A percentile compares a stretch with the other conserved stretches of the same genome.
These are phyloP conservation scores for Megaceryle alcyon DNA, from an alignment of 2,797 vertebrate species.

Conservation along the genomic window DNA sequence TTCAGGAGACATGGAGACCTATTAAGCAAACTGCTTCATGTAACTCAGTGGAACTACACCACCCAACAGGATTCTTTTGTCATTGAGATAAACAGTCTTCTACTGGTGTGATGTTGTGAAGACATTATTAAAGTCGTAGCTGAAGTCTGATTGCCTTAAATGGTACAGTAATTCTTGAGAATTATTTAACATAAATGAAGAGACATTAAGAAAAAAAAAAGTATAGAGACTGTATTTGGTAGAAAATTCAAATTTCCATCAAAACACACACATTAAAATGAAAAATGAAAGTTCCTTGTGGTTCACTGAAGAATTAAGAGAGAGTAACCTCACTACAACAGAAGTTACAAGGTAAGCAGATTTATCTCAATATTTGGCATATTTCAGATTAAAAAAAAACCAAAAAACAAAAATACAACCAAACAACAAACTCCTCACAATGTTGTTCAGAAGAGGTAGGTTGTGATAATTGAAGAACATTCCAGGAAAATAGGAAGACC, in stretches of 20 bases:
- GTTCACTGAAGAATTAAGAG: neutral
- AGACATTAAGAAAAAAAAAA: neutral
- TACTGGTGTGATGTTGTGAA: neutral
- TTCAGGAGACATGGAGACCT: neutral
- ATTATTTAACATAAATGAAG: neutral
- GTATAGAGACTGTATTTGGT: neutral
- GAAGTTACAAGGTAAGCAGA: neutral
- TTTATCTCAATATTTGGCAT: neutral
- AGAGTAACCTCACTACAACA: neutral
- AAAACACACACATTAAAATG: neutral
- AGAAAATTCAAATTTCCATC: neutral
- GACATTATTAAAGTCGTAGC: neutral
- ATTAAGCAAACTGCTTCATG: neutral
- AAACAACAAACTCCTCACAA: too few relatives aligned
- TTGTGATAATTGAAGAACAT: neutral
- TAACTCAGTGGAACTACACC: neutral
- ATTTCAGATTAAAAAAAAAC: neutral
- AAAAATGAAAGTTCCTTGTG: neutral
- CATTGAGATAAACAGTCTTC: neutral
- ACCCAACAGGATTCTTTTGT: neutral
- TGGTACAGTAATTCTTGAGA: neutral
- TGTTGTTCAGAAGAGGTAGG: neutral
- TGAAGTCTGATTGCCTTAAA: neutral
- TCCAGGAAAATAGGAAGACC: neutral
- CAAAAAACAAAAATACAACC: neutral